Base-by-base conservation (phyloP, 2,113 vertebrate genomes). In the Scolopax mira region DNA sequence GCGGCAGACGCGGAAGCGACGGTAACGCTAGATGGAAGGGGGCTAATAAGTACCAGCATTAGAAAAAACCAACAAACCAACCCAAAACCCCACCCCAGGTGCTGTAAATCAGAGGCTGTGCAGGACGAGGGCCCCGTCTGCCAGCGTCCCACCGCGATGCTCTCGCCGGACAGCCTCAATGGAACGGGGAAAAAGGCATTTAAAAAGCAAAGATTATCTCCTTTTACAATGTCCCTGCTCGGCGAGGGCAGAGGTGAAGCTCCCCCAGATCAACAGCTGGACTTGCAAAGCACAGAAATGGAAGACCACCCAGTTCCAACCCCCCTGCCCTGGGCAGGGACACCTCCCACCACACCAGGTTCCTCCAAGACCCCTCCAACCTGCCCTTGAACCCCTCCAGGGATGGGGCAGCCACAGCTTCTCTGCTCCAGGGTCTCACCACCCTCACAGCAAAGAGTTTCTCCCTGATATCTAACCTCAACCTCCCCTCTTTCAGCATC, bases 91-190 rank as follows among this genome's bases (percentile, higher is more conserved):
- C 51, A 28, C 51, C 6, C 2, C 37, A 10, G 2, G 23, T 61
- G 5, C 67, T 41, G 66, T 21, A 67, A 71, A 82, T 30, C 61
- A n/a, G 70, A 5, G 3, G 13, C 30, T 39, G 55, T 1, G 77
- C 10, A 11, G 85, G 88, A 73, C 71, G 31, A 30, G 44, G 49
- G 18, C 54, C 2, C 2, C 21, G 1, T 4, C 2, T 1, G 30
- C 30, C 69, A 84, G 6, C 0, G 18, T 13, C 62, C 54, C 74
- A 10, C 6, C 11, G 17, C 7, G 17, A 33, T 41, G 72, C 46
- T 16, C 55, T 52, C 11, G 4, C 3, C 3, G 1, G 1, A 23
- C n/a, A 12, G 39, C 1, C 6, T 9, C 37, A n/a, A 58, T 0
- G 71, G 70, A 71, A 42, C 22, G 5, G 79, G 57, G 58, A 46